A percentile compares a stretch with the other conserved stretches of the same genome.
These are phyloP conservation scores for Sarcophaga caerulescens DNA, from an alignment of 2,888 invertebrate genomes.

Conservation along the genomic window DNA sequence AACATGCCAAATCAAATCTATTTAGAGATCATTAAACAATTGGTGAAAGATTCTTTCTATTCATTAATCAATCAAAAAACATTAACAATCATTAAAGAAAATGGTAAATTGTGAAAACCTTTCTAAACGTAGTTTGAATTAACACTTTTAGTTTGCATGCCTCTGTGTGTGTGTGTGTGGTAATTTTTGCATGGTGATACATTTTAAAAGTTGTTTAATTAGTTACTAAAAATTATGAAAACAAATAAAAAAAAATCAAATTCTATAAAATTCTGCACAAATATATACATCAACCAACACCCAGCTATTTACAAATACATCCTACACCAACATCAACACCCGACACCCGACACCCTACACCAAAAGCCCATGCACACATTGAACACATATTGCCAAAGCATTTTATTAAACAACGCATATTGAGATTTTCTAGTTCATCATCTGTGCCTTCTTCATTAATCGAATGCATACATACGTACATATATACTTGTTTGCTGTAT, in stretches of 20 bases:
- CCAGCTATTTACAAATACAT: constrained; percentile 28
- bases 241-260: background rate
- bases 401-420: background rate
- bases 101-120: constrained; percentile 41
- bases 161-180: constrained; percentile 32
- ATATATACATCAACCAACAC: background rate
- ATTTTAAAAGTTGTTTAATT: constrained; percentile 13
- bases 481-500: background rate
- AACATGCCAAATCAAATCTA: background rate
- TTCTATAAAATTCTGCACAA: background rate
- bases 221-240: background rate
- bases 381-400: background rate
- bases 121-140: constrained; percentile 32
- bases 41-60: constrained; percentile 43
- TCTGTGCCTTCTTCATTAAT: constrained; percentile 54
- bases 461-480: constrained; percentile 44
- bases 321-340: constrained; percentile 22
- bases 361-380: background rate
- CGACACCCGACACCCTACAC: constrained; percentile 11
- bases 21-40: constrained; percentile 44
- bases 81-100: constrained; percentile 51
- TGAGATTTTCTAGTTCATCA: constrained; percentile 45
- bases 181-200: constrained; percentile 20
- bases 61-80: constrained; percentile 11
- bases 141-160: background rate